Base-by-base conservation (phyloP, 1,140 invertebrate species). In the Drosophila pruinosa region DNA sequence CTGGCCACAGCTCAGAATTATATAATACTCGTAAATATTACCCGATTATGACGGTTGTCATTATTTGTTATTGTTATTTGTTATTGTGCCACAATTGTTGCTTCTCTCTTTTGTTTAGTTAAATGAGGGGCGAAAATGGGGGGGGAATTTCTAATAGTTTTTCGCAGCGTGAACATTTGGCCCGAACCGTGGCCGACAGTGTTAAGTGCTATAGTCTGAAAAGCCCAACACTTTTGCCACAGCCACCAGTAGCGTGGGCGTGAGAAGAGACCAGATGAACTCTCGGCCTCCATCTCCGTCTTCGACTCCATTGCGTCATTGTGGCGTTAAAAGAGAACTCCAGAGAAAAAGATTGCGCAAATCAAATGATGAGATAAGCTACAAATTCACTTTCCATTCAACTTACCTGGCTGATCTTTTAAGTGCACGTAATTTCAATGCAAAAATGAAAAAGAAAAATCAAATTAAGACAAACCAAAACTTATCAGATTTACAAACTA, bases 31-130 rank as follows among this genome's bases (percentile, higher is more conserved):
- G 12, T 15, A 31, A 48, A 56, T 54, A 56, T 64, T 70, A 45
- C 45, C 28, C 52, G 45, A 65, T 71, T 71, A 65, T 71, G 68
- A 65, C 14, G 8, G 17, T 15, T 50, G 43, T 50, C 28, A 24
- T 43, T 58, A 59, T 56, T 70, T 56, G 41, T 64, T 54, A 50
- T 64, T 64, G 58, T 69, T 62, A 36, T 45, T 57, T 14, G n/a
- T 12, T 56, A 15, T 28, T 28, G 19, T 14, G 19, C 7, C 4
- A 8, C 14, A 1, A 8, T 6, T 21, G 21, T 31, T 38, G 34
- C 2, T 39, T 28, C 36, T 41, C 34, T 24, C 19, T 50, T 48
- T 39, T 15, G 14, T 15, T 14, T 17, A 17, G 21, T 4, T 14
- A n/a, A 24, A 7, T n/a, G 43, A 6, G 4, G 6, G 36, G 14